These are phyloP conservation scores for Colinus virginianus DNA, from an alignment of 2,113 vertebrate species.

Conservation along the genomic window DNA sequence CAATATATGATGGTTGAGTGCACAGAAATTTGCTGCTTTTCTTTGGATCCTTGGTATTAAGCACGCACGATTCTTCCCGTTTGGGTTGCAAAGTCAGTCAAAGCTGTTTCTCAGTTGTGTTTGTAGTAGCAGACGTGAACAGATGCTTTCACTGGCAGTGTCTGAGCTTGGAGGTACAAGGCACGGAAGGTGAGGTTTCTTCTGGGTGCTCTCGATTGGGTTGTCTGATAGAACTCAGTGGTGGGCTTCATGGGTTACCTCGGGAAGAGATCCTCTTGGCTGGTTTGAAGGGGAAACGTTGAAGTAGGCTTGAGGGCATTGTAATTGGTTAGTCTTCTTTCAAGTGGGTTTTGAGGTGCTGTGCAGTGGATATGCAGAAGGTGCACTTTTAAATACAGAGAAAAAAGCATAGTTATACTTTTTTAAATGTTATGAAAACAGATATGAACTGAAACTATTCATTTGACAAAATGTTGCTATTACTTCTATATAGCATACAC, in stretches of 20 bases:
- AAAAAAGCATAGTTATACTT: background rate
- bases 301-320: background rate
- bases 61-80: background rate
- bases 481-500: background rate
- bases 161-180: background rate
- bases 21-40: slow-evolving; percentile 37
- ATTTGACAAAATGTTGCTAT: background rate
- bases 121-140: background rate
- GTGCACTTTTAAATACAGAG: background rate
- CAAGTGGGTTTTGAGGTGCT: background rate
- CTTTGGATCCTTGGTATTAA: slow-evolving; percentile 29
- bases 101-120: background rate
- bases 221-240: background rate
- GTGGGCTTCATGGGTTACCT: background rate
- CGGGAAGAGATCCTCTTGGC: background rate
- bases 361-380: background rate
- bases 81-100: background rate
- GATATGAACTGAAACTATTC: background rate
- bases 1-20: slow-evolving; percentile 37
- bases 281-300: slow-evolving; percentile 14
- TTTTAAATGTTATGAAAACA: background rate
- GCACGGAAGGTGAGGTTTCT: background rate
- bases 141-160: background rate
- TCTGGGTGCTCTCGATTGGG: background rate
- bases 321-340: slow-evolving; percentile 24